phyloP scores from a whole-genome alignment of 2,797 vertebrate genomes.

The Tragelaphus eurycerus region DNA sequence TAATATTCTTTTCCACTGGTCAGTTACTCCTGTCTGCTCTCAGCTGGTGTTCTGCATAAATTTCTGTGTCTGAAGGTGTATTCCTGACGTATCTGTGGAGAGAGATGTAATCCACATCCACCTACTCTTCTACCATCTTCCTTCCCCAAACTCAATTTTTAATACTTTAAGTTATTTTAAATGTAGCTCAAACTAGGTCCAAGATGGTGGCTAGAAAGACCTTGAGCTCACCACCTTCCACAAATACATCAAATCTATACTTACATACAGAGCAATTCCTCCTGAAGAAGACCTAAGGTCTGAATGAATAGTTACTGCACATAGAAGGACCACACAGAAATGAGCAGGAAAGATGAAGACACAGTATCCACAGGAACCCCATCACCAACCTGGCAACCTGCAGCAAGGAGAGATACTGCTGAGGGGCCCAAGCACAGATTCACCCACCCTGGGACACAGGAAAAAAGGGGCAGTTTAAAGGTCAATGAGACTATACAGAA shows the following conservation, averaged over 20 bases:
- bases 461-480: not conserved
- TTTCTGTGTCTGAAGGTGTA: not conserved
- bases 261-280: not conserved
- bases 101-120: not conserved
- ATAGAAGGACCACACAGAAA: not conserved
- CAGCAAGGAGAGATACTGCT: not conserved
- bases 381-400: not conserved
- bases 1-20: not conserved
- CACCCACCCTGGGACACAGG: not conserved
- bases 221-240: not conserved
- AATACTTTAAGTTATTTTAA: not conserved
- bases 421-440: not conserved
- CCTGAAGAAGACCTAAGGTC: not conserved
- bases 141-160: not conserved
- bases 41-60: not conserved
- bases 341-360: not conserved
- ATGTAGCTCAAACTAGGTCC: not conserved
- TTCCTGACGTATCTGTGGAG: not conserved
- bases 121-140: not conserved
- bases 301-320: not conserved
- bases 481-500: not conserved
- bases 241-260: not conserved
- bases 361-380: not conserved
- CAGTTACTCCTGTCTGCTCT: not conserved
- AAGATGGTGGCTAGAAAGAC: not conserved